Percentiles rank a stretch among this genome's conserved stretches.
phyloP scores from a whole-genome alignment of 2,888 invertebrate species.

The Agonopterix subpropinquella region DNA sequence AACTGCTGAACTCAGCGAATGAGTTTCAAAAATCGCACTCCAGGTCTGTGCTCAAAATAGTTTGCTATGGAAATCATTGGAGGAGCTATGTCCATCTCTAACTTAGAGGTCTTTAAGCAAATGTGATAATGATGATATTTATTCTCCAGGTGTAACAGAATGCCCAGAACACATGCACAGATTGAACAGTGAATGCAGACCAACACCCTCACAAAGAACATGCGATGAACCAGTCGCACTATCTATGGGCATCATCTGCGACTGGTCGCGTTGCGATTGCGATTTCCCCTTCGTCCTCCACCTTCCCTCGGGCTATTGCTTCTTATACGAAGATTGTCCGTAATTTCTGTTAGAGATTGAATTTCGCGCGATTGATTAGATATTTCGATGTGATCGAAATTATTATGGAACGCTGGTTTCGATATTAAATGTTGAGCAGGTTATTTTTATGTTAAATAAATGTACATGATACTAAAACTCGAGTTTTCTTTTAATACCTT shows the following conservation, averaged over 20 bases:
- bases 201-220: conserved; percentile 56
- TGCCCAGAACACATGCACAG: conserved; percentile 61
- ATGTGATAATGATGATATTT: not conserved
- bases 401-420: not conserved
- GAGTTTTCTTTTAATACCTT: no score
- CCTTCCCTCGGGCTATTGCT: conserved; percentile 55
- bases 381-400: not conserved
- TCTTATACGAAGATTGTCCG: conserved; percentile 59
- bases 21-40: no score
- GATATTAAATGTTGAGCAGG: not conserved
- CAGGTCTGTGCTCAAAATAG: no score
- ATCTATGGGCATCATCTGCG: conserved; percentile 56
- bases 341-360: conserved; percentile 16
- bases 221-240: conserved; percentile 61
- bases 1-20: no score
- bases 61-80: no score
- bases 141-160: conserved; percentile 41
- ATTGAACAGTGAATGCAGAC: conserved; percentile 55
- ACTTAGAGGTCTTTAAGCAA: not conserved
- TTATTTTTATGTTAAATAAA: no score
- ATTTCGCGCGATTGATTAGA: not conserved
- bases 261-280: conserved; percentile 63
- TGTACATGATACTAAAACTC: no score
- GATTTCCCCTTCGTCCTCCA: conserved; percentile 63
- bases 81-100: not conserved